Base-by-base conservation (phyloP, 2,888 invertebrate genomes). In the Andrena fulva region DNA sequence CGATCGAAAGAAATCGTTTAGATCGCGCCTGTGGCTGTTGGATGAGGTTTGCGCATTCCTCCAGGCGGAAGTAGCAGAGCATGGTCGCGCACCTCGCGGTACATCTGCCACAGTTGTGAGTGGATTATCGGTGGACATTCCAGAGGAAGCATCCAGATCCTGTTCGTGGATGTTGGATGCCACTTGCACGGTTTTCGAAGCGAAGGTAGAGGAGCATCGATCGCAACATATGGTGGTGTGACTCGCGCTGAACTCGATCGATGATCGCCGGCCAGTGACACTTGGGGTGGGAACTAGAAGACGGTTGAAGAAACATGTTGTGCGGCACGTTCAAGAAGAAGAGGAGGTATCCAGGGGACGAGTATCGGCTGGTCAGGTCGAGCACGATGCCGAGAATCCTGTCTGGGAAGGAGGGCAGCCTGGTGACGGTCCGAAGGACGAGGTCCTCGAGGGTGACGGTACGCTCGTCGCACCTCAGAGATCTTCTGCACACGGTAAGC, bases 291-390 rank as follows among this genome's bases (percentile, higher is more conserved):
- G 29, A 8, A 27, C 31, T 56, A 54, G 10, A 63, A 75, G 24
- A 74, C n/a, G 20, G 63, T 33, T 59, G 56, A 29, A 29, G n/a
- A 63, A 62, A 60, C 76, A 93, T 93, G 93, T 87, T 93, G 89
- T 93, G 93, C 85, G 93, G 92, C 52, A 91, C 91, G 63, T 92
- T 93, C 81, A 89, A 86, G 68, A 91, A 87, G 82, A 92, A 89
- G 68, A 87, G 89, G 67, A 87, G 90, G 74, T 85, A 89, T 16
- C 77, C 89, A 2, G 92, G 91, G 2, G 93, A 93, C 35, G 93
- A 93, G 84, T 93, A 93, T 85, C 90, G 92, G 67, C 83, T 92
- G 80, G 89, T 93, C 52, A 89, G 89, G 78, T 92, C 92, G 54
- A 90, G 82, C 73, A 85, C 84, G 8, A 77, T 89, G 76, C 91